Evolutionary conservation across 2,888 invertebrate genomes (phyloP).

Genomic region (Tetropium fuscum): DNA sequence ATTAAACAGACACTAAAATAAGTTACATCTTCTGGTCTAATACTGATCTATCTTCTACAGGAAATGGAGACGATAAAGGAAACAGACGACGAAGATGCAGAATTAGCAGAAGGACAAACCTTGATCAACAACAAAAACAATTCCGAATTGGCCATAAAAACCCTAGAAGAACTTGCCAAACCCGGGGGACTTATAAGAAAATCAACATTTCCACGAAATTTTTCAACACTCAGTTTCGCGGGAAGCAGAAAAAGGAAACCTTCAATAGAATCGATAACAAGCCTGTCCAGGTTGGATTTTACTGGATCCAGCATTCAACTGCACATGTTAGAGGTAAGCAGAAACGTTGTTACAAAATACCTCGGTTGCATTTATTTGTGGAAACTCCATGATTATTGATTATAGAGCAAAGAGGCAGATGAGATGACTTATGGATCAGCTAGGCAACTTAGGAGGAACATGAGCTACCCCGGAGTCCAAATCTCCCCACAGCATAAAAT

Average conservation of each 20-base stretch:
- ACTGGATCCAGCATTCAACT: constrained; percentile 80
- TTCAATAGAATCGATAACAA: constrained; percentile 74
- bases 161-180: constrained; percentile 59
- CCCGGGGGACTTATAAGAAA: constrained; percentile 57
- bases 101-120: constrained; percentile 64
- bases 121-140: constrained; percentile 55
- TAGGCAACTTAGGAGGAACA: constrained; percentile 59
- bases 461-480: constrained; percentile 64
- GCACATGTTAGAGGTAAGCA: constrained; percentile 72
- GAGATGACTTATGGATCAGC: constrained; percentile 30
- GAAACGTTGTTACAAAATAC: not conserved
- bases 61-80: constrained; percentile 79
- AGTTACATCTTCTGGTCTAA: not conserved
- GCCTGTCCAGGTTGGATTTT: constrained; percentile 80
- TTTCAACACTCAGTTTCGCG: constrained; percentile 63
- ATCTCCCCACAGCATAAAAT: constrained; percentile 57
- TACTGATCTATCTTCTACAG: constrained; percentile 55
- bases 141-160: constrained; percentile 53
- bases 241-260: constrained; percentile 51
- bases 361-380: not conserved
- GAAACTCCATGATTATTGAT: constrained; percentile 13
- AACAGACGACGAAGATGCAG: constrained; percentile 72
- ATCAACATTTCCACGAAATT: constrained; percentile 63
- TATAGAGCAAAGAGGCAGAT: constrained; percentile 35
- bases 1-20: too few species aligned